Evolutionary conservation across 2,797 vertebrate genomes (phyloP), one percentile per base, ranked within the genome.

Genomic region (Gymnothorax reevesii): DNA sequence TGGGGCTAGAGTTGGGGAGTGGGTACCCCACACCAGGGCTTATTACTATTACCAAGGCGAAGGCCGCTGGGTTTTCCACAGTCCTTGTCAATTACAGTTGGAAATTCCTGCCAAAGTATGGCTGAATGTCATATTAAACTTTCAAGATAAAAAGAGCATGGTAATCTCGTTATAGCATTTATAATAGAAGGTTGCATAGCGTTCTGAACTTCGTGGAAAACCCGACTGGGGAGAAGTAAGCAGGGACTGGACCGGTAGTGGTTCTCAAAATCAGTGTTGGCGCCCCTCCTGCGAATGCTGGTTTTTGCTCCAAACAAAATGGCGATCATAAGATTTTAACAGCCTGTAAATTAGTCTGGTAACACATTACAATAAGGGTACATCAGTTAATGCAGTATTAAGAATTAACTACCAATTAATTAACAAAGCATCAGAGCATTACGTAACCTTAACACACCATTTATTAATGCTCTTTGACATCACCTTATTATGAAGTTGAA

Each of bases 211-310:
- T 13, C 13, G 5, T 79, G 75, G 75, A 54, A 79, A 79, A 79
- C 33, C 75, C 17, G 13, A 42, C 42, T 52, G 75, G 75, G 12
- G 15, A 20, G 42, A 5, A 12, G 71, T 17, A 10, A 42, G 33
- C 42, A 12, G 71, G 62, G 25, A 75, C 13, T 77, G 73, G 33
- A 77, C 5, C 6, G 73, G 73, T 83, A 2, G 49, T n/a, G 69
- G 57, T 59, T 85, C 73, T 79, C 84, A 85, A 55, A 33, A 33
- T 17, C 79, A 57, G 59, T 64, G 33, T 42, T 42, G 33, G 33
- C 33, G 2, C 33, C 33, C 33, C 33, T 42, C 33, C 33, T 42
- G 33, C 33, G 33, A 1, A 42, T 42, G 33, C 33, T 42, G 33
- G 33, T 42, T 42, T 42, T 42, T 42, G 33, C 2, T 42, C 33